phyloP scores from a whole-genome alignment of 2,113 vertebrate species.

The Silurus meridionalis region DNA sequence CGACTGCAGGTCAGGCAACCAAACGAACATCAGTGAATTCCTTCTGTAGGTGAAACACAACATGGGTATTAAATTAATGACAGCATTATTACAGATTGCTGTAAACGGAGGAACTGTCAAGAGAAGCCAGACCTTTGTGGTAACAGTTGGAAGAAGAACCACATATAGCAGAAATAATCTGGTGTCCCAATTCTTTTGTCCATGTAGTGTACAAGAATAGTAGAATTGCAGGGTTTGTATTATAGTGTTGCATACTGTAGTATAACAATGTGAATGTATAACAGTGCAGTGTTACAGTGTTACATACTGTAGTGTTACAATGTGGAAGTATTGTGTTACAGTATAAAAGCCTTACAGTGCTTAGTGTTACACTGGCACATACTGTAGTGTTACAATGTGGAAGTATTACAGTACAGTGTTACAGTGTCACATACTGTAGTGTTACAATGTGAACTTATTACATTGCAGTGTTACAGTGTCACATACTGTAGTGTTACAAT shows the following conservation, averaged over 20 bases:
- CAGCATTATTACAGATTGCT: background rate
- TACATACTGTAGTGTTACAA: background rate
- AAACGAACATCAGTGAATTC: background rate
- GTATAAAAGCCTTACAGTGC: background rate
- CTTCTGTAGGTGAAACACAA: background rate
- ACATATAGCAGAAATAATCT: too few species aligned
- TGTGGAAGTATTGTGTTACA: background rate
- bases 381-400: background rate
- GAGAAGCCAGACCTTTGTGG: background rate
- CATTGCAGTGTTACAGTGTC: background rate
- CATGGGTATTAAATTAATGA: background rate
- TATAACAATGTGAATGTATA: too few species aligned
- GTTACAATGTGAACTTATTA: background rate
- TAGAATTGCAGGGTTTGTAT: background rate
- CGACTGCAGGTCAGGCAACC: background rate
- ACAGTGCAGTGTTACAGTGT: background rate
- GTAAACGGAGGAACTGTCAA: background rate
- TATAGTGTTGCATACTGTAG: too few species aligned
- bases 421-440: background rate
- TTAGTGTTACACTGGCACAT: background rate
- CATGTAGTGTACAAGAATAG: background rate
- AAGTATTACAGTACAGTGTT: background rate
- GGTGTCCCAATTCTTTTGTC: too few species aligned
- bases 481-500: too few species aligned
- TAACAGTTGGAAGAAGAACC: too few species aligned